Percentiles rank a stretch among this genome's conserved stretches.
Evolutionary conservation across 2,888 invertebrate species (phyloP).

Genomic region (Papilio demoleus): DNA sequence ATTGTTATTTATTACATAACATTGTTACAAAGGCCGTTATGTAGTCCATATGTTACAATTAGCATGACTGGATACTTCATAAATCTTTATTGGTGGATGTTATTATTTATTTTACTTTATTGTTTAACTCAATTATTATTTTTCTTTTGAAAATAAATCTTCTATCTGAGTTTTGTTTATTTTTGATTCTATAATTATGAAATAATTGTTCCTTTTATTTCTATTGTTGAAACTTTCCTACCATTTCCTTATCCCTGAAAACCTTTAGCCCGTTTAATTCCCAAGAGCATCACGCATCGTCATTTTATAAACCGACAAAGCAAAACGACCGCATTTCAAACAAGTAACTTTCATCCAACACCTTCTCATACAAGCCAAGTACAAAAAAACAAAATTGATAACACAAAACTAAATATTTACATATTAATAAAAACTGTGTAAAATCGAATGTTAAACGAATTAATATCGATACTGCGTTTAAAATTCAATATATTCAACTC

Average conservation of each 20-base stretch:
- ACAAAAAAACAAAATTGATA: slow-evolving; percentile 53
- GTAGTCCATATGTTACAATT: neutral
- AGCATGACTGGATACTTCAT: no score
- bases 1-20: neutral
- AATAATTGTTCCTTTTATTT: neutral
- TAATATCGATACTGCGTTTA: slow-evolving; percentile 15
- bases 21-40: slow-evolving; percentile 5
- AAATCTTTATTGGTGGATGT: no score
- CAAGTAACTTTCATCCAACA: slow-evolving; percentile 44
- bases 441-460: slow-evolving; percentile 37
- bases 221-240: neutral
- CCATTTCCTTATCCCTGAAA: slow-evolving; percentile 1
- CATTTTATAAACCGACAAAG: slow-evolving; percentile 23
- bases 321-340: slow-evolving; percentile 46
- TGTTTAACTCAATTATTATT: no score
- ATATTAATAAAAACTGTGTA: slow-evolving; percentile 43
- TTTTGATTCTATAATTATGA: neutral
- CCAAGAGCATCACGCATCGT: slow-evolving; percentile 24
- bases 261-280: slow-evolving; percentile 24
- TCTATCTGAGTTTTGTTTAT: slow-evolving; percentile 11
- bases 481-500: neutral
- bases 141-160: neutral
- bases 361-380: slow-evolving; percentile 51
- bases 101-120: no score
- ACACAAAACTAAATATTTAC: slow-evolving; percentile 60